Conservation (phyloP, 2,113 vertebrate species). For the Lucifuga dentata region DNA sequence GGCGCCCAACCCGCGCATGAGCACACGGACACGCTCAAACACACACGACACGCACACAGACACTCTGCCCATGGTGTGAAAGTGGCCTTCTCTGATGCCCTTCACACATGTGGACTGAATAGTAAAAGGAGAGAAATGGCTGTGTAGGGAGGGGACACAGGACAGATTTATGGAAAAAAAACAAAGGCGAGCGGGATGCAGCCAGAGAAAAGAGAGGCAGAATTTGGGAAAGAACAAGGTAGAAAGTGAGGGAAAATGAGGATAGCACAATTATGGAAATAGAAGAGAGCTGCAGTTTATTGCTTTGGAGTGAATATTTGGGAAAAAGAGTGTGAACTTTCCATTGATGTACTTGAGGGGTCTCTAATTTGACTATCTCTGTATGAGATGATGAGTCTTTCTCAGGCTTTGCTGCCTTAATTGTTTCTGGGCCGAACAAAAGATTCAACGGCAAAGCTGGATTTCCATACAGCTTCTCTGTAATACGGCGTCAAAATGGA, state of each 20-base stretch:
- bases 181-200: no score
- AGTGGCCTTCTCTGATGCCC: slow-evolving; percentile 66
- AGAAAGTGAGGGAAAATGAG: slow-evolving; percentile 1
- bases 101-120: slow-evolving; percentile 68
- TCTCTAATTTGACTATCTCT: no score
- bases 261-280: slow-evolving; percentile 8
- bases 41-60: slow-evolving; percentile 42
- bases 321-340: not conserved
- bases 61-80: slow-evolving; percentile 49
- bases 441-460: no score
- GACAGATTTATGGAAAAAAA: not conserved
- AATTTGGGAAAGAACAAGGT: slow-evolving; percentile 8
- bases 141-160: not conserved
- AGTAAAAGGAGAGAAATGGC: slow-evolving; percentile 27
- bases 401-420: not conserved
- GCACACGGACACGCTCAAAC: slow-evolving; percentile 69
- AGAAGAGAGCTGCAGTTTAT: not conserved
- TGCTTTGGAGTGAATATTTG: not conserved
- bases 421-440: slow-evolving; percentile 1
- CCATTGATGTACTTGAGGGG: slow-evolving; percentile 1
- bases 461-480: not conserved
- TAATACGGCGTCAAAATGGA: slow-evolving; percentile 22
- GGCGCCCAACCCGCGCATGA: slow-evolving; percentile 56
- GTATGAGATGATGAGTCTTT: not conserved
- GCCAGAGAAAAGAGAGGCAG: no score